Evolutionary conservation across 2,113 vertebrate species (phyloP).

Genomic region (Alosa alosa): DNA sequence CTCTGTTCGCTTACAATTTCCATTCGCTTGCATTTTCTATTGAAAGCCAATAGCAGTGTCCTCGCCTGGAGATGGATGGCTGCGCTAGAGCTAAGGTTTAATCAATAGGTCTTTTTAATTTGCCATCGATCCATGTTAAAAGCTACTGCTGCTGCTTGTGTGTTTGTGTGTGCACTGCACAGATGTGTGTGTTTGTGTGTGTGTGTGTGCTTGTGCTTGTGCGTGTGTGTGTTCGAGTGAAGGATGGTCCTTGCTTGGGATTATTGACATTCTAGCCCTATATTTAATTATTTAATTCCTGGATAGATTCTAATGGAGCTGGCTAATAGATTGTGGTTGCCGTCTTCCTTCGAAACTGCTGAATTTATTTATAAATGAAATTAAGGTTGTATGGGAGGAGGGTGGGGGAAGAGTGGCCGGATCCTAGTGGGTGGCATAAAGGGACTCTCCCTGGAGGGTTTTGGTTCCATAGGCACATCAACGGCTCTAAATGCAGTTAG

Average conservation of each 20-base stretch:
- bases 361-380: constrained; percentile 73
- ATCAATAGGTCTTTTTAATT: constrained; percentile 84
- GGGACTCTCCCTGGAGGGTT: constrained; percentile 49
- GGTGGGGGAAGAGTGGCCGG: constrained; percentile 48
- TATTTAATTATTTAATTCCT: constrained; percentile 79
- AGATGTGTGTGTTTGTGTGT: background rate
- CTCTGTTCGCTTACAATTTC: constrained; percentile 72
- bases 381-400: constrained; percentile 57
- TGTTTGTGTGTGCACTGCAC: background rate
- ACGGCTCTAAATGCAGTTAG: constrained; percentile 61
- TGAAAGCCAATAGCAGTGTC: constrained; percentile 78
- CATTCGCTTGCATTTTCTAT: constrained; percentile 82
- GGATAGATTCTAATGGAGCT: constrained; percentile 77
- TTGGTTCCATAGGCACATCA: constrained; percentile 60
- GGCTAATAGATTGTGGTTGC: constrained; percentile 74
- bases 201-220: constrained; percentile 38
- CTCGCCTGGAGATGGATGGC: constrained; percentile 75
- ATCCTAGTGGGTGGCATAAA: constrained; percentile 16
- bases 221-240: constrained; percentile 35
- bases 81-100: constrained; percentile 81
- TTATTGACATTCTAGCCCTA: constrained; percentile 74
- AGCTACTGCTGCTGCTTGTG: constrained; percentile 69
- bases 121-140: constrained; percentile 81
- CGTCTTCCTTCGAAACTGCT: constrained; percentile 59
- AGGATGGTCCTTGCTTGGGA: constrained; percentile 64